phyloP scores from a whole-genome alignment of 1,140 invertebrate genomes.

The Drosophila athabasca region DNA sequence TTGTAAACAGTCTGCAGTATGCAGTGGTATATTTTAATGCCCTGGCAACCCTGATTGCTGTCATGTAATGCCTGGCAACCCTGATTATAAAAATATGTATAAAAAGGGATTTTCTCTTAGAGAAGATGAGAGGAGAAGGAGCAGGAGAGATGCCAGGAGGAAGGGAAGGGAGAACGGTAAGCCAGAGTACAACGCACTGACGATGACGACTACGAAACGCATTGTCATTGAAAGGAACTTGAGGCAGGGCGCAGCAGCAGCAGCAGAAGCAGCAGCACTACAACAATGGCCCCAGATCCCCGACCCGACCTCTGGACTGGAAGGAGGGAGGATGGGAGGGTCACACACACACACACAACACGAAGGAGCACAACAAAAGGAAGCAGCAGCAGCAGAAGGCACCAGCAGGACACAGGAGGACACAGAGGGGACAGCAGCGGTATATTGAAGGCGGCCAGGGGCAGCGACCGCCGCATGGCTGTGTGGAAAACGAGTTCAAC shows the following conservation, averaged over 20 bases:
- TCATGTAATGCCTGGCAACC: too few relatives aligned
- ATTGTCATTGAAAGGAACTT: constrained; percentile 81
- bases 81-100: constrained; percentile 1
- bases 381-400: constrained; percentile 7
- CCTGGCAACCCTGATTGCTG: too few relatives aligned
- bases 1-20: too few relatives aligned
- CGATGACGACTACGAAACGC: constrained; percentile 55
- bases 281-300: constrained; percentile 34
- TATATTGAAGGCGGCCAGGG: constrained; percentile 61
- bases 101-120: constrained; percentile 8
- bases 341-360: constrained; percentile 5
- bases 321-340: not conserved
- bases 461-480: constrained; percentile 76
- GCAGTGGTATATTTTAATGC: too few relatives aligned
- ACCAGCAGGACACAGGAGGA: constrained; percentile 2
- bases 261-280: constrained; percentile 32
- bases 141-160: too few relatives aligned
- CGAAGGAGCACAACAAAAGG: constrained; percentile 9
- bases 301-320: too few relatives aligned
- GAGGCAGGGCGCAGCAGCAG: constrained; percentile 47
- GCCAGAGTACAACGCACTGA: constrained; percentile 44
- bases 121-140: too few relatives aligned
- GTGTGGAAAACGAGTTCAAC: constrained; percentile 69
- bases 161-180: too few relatives aligned
- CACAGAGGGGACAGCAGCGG: constrained; percentile 1